phyloP scores from a whole-genome alignment of 1,140 invertebrate species.

The Musca domestica region DNA sequence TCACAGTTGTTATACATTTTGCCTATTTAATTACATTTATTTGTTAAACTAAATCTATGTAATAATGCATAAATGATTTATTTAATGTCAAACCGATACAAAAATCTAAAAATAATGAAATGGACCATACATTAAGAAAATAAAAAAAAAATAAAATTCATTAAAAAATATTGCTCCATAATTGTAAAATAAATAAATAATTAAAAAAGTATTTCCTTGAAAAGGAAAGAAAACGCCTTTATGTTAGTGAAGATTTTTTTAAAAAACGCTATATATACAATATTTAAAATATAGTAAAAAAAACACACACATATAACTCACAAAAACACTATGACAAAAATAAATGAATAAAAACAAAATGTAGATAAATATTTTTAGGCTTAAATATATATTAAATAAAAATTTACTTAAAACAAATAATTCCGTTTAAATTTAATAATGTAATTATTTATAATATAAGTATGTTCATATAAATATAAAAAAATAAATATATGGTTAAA shows the following conservation, averaged over 20 bases:
- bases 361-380: neutral
- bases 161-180: constrained; percentile 1
- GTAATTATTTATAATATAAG: neutral
- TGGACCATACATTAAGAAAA: neutral
- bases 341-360: constrained; percentile 1
- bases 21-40: no score
- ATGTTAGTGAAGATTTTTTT: neutral
- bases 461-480: neutral
- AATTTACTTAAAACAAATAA: constrained; percentile 5
- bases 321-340: neutral
- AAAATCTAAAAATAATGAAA: neutral
- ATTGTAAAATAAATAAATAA: neutral
- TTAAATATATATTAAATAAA: neutral
- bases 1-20: no score
- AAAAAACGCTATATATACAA: constrained; percentile 10
- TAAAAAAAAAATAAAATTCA: neutral
- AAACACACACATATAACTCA: neutral
- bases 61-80: no score
- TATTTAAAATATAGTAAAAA: neutral
- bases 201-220: constrained; percentile 24
- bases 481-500: neutral
- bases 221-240: constrained; percentile 26
- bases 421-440: constrained; percentile 15
- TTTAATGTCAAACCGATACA: no score
- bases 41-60: no score